A percentile compares a stretch with the other conserved stretches of the same genome.
phyloP scores from a whole-genome alignment of 2,113 vertebrate species.

The Diphyllodes magnificus region DNA sequence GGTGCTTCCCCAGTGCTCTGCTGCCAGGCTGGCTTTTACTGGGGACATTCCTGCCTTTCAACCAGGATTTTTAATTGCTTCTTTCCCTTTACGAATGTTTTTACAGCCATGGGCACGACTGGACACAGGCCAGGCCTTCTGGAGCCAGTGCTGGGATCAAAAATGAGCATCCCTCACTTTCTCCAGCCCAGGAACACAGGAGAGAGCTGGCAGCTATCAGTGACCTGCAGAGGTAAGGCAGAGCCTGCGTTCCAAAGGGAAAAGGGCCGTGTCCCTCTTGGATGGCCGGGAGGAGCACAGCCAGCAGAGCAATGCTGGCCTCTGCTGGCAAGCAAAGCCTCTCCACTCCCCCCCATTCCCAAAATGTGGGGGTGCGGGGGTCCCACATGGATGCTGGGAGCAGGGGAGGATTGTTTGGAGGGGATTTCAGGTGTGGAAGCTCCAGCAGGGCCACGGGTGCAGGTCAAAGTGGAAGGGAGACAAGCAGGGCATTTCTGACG shows the following conservation, averaged over 20 bases:
- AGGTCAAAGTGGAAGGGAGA: neutral
- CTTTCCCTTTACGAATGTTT: neutral
- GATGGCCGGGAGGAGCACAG: neutral
- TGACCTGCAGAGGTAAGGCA: neutral
- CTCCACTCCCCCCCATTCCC: neutral
- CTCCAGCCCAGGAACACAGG: neutral
- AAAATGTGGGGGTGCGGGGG: fast-evolving
- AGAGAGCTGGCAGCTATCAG: neutral
- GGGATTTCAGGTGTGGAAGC: neutral
- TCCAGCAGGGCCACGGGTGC: neutral
- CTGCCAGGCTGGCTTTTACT: neutral
- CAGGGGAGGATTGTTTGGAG: neutral
- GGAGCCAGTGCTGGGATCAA: neutral
- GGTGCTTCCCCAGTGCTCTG: neutral
- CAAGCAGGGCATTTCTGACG: neutral
- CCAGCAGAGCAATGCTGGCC: conserved; percentile 37
- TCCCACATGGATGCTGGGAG: neutral
- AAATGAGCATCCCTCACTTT: neutral
- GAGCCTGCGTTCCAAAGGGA: neutral
- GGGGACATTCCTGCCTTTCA: neutral
- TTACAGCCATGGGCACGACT: neutral
- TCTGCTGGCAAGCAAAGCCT: conserved; percentile 36
- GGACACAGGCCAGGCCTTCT: neutral
- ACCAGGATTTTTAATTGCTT: neutral
- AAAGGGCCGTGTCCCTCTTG: neutral